phyloP scores from a whole-genome alignment of 2,888 invertebrate genomes.

The Drosophila nigritarsus region DNA sequence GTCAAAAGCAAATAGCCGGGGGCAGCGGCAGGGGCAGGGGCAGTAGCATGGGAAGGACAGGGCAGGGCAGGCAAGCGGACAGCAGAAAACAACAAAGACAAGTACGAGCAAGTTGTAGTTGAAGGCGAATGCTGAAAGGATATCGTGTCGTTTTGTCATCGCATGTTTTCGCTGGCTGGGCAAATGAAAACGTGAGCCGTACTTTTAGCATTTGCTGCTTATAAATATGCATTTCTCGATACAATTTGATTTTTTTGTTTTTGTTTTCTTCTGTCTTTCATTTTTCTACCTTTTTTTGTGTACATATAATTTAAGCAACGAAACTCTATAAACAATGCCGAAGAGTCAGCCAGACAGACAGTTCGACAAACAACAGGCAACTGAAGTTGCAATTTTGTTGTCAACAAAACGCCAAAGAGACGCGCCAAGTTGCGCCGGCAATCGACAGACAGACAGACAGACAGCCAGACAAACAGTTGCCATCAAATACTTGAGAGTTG shows the following conservation, averaged over 20 bases:
- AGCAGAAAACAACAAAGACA: slow-evolving; percentile 30
- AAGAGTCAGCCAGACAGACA: slow-evolving; percentile 21
- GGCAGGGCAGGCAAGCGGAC: background rate
- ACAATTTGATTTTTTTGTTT: slow-evolving; percentile 24
- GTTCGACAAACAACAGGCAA: slow-evolving; percentile 51
- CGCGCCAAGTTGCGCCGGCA: slow-evolving; percentile 53
- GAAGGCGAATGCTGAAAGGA: slow-evolving; percentile 61
- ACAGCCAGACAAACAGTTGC: slow-evolving; percentile 56
- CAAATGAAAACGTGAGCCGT: slow-evolving; percentile 77
- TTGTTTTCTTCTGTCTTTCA: slow-evolving; percentile 21
- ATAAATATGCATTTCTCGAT: slow-evolving; percentile 77
- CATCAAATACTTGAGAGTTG: slow-evolving; percentile 74
- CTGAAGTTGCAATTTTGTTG: slow-evolving; percentile 79
- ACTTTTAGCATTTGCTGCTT: slow-evolving; percentile 63
- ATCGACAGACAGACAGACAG: slow-evolving; percentile 31
- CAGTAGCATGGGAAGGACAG: background rate
- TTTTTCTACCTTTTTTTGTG: slow-evolving; percentile 34
- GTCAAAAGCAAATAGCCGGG: slow-evolving; percentile 63
- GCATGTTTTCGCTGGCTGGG: slow-evolving; percentile 64
- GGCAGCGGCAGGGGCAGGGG: slow-evolving; percentile 9
- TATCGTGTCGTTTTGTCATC: slow-evolving; percentile 82
- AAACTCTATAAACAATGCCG: slow-evolving; percentile 73
- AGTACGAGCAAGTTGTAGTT: slow-evolving; percentile 22
- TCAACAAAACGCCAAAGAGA: slow-evolving; percentile 64
- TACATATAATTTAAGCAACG: slow-evolving; percentile 73